These are phyloP conservation scores for Cinara cedri DNA, from an alignment of 2,888 invertebrate species.

Conservation along the genomic window DNA sequence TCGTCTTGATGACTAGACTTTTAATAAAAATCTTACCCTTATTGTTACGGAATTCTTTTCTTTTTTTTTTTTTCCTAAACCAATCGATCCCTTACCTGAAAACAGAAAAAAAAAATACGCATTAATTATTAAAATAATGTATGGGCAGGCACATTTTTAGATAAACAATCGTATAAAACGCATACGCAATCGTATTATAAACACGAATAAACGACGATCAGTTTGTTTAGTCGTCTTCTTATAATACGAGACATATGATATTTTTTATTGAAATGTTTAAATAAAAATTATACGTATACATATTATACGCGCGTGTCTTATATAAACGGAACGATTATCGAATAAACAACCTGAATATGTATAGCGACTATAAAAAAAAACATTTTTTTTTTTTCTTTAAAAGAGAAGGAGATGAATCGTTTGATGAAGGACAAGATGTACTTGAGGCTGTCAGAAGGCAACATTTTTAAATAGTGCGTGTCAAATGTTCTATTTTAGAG, in stretches of 20 bases:
- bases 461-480: conserved; percentile 52
- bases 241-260: background rate
- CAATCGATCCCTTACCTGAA: conserved; percentile 20
- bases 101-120: background rate
- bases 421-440: conserved; percentile 51
- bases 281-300: no score
- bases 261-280: conserved; percentile 22
- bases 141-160: background rate
- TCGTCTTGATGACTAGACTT: no score
- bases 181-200: background rate
- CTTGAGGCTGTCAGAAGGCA: conserved; percentile 51
- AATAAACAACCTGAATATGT: conserved; percentile 37
- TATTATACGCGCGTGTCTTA: no score
- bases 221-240: background rate
- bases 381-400: no score
- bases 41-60: background rate
- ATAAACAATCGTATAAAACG: background rate
- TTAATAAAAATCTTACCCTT: conserved; percentile 13
- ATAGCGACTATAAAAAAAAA: conserved; percentile 21
- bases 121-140: background rate
- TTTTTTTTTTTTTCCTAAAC: background rate
- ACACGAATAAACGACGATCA: background rate
- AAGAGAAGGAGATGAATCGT: conserved; percentile 38
- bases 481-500: conserved; percentile 53
- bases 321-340: conserved; percentile 37